A percentile compares a stretch with the other conserved stretches of the same genome.
Evolutionary conservation across 2,797 vertebrate genomes (phyloP).

Genomic region (Enteromius anoplus): DNA sequence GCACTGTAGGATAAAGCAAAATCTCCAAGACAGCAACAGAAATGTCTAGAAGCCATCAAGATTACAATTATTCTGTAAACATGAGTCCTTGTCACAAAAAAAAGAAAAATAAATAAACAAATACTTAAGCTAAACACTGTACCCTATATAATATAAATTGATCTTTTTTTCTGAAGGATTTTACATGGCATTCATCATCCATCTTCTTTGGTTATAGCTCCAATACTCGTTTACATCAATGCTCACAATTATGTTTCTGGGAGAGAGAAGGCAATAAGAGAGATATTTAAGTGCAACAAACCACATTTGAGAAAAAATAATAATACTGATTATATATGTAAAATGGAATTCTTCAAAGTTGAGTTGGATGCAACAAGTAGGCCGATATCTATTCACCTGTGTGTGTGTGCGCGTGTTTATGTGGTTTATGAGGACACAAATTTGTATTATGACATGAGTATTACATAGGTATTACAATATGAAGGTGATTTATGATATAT

Average conservation of each 20-base stretch:
- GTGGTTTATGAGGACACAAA: no score
- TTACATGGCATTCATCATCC: not conserved
- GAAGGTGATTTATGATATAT: no score
- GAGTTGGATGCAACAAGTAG: not conserved
- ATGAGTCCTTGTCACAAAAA: not conserved
- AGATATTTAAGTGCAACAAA: not conserved
- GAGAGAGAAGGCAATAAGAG: constrained; percentile 28
- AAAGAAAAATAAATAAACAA: not conserved
- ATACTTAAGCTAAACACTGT: not conserved
- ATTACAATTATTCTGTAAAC: not conserved
- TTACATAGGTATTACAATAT: no score
- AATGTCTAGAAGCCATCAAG: not conserved
- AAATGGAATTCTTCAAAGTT: not conserved
- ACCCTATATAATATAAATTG: not conserved
- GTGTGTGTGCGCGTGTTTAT: constrained; percentile 23
- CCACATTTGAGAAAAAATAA: not conserved
- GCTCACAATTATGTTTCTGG: constrained; percentile 35
- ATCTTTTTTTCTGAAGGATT: not conserved
- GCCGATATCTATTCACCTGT: not conserved
- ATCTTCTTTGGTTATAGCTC: constrained; percentile 8
- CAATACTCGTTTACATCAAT: constrained; percentile 1
- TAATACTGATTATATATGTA: not conserved
- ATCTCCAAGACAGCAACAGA: not conserved
- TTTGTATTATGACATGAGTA: no score
- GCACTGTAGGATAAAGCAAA: not conserved